These are phyloP conservation scores for Orchestia grillus DNA, from an alignment of 1,140 invertebrate genomes.

Conservation along the genomic window DNA sequence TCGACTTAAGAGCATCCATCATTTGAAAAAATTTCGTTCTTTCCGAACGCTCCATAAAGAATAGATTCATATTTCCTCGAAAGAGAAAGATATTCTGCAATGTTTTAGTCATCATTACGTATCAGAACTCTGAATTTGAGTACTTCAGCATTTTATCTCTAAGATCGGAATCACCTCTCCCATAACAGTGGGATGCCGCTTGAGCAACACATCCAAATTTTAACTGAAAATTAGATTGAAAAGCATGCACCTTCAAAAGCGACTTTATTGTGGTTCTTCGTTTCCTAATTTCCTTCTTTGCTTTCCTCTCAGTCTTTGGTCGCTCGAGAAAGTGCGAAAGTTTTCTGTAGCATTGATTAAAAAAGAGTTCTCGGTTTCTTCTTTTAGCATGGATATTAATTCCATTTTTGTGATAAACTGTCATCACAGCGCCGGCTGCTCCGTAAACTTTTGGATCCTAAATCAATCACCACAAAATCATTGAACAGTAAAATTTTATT, in stretches of 20 bases:
- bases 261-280: not conserved
- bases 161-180: not conserved
- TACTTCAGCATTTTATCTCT: not conserved
- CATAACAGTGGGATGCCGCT: not conserved
- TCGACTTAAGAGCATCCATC: not conserved
- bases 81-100: too few species aligned
- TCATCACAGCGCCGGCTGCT: too few species aligned
- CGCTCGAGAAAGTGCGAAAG: not conserved
- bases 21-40: not conserved
- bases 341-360: not conserved
- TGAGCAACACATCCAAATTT: not conserved
- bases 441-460: not conserved
- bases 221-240: too few species aligned
- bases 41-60: not conserved
- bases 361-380: not conserved
- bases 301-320: not conserved
- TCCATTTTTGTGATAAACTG: not conserved
- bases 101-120: not conserved
- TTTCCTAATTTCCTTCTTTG: not conserved
- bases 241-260: too few species aligned
- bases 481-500: not conserved
- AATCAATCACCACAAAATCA: not conserved
- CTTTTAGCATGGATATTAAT: not conserved
- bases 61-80: too few species aligned
- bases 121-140: not conserved